These are phyloP conservation scores for Diadophis punctatus DNA, from an alignment of 2,113 vertebrate genomes.

Conservation along the genomic window DNA sequence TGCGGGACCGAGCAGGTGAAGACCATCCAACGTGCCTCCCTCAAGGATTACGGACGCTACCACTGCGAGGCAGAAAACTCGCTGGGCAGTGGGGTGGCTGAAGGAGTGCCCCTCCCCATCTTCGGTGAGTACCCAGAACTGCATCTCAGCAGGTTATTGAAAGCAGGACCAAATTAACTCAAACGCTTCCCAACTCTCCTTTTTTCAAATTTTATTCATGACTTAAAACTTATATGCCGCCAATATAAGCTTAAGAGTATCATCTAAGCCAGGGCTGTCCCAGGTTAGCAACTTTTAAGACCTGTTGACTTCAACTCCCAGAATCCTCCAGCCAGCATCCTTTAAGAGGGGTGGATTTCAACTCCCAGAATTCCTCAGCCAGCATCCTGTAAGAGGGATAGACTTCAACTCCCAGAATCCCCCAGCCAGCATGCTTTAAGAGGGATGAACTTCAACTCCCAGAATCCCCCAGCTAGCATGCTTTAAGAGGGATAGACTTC, in stretches of 20 bases:
- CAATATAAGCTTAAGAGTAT: no score
- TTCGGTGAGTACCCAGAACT: conserved; percentile 63
- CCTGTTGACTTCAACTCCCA: no score
- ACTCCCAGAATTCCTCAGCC: not conserved
- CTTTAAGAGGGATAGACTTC: not conserved
- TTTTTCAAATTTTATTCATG: no score
- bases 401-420: not conserved
- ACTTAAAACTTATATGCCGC: no score
- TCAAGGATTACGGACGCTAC: conserved; percentile 59
- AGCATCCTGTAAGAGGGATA: not conserved
- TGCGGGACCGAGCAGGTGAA: not conserved
- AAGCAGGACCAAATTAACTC: no score
- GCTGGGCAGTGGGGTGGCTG: not conserved
- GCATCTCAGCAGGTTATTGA: no score
- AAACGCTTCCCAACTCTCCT: no score
- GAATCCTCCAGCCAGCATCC: no score
- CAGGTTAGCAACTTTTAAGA: no score
- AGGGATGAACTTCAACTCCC: not conserved
- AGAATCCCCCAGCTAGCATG: no score
- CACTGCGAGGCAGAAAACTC: conserved; percentile 55
- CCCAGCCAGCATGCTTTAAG: not conserved
- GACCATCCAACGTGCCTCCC: not conserved
- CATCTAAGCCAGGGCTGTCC: no score
- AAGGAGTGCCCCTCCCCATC: conserved; percentile 25
- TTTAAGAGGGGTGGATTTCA: not conserved